phyloP scores from a whole-genome alignment of 1,140 invertebrate species.

The Lasaia peninsularis region DNA sequence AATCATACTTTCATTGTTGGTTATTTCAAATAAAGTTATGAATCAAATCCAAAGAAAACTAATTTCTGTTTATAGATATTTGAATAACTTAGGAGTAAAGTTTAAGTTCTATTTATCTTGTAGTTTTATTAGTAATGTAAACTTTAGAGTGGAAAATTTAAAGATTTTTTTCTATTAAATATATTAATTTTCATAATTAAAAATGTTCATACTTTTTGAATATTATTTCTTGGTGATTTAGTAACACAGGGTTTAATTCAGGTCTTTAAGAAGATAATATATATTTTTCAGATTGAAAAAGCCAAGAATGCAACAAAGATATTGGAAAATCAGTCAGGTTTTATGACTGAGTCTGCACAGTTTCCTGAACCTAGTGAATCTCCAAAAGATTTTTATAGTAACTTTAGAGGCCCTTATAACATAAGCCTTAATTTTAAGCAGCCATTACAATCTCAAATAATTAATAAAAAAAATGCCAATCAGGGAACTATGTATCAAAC shows the following conservation, averaged over 20 bases:
- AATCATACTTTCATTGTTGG: too few species aligned
- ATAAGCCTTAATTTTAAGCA: background rate
- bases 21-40: too few species aligned
- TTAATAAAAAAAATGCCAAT: background rate
- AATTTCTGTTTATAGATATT: too few species aligned
- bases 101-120: too few species aligned
- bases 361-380: conserved; percentile 43
- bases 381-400: conserved; percentile 25
- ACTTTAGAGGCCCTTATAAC: background rate
- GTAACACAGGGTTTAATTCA: background rate
- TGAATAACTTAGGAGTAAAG: too few species aligned
- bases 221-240: too few species aligned
- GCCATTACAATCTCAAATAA: background rate
- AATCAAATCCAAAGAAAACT: too few species aligned
- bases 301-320: conserved; percentile 30
- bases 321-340: conserved; percentile 23
- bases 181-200: too few species aligned
- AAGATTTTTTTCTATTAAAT: too few species aligned
- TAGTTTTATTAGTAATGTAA: too few species aligned
- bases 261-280: background rate
- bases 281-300: conserved; percentile 40
- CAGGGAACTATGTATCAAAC: background rate
- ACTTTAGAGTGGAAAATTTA: too few species aligned
- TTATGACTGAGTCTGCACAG: conserved; percentile 23
- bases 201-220: too few species aligned